These are phyloP conservation scores for Bambusicola thoracicus DNA, from an alignment of 2,113 vertebrate species.

Conservation along the genomic window DNA sequence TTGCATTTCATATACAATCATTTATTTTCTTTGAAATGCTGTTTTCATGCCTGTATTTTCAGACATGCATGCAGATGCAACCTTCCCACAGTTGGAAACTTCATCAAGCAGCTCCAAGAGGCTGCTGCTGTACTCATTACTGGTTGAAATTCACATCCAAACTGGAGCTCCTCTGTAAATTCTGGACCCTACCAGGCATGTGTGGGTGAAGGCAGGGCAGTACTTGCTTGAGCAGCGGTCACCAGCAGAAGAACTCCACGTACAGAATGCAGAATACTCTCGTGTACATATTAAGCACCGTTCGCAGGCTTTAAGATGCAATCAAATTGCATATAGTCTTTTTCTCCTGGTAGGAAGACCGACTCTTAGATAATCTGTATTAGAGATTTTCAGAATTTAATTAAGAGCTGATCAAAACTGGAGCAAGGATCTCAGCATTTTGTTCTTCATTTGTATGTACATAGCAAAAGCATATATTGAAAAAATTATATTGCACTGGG, in stretches of 20 bases:
- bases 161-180: neutral
- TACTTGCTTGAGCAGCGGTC: neutral
- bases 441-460: conserved; percentile 2
- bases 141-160: neutral
- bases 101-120: neutral
- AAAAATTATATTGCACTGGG: conserved; percentile 17
- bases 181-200: neutral
- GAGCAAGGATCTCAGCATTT: neutral
- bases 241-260: rapidly evolving
- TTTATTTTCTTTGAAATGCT: neutral
- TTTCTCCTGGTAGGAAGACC: neutral
- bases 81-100: neutral
- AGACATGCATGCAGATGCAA: neutral
- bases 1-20: neutral
- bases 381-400: neutral
- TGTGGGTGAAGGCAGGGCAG: neutral
- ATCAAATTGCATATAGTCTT: neutral
- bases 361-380: neutral
- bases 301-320: neutral
- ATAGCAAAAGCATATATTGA: neutral
- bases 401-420: conserved; percentile 24
- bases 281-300: neutral
- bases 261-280: neutral
- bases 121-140: neutral
- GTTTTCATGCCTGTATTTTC: neutral